Percentiles rank a stretch among this genome's conserved stretches.
These are phyloP conservation scores for Polypterus bichir DNA, from an alignment of 2,113 vertebrate genomes.

Conservation along the genomic window DNA sequence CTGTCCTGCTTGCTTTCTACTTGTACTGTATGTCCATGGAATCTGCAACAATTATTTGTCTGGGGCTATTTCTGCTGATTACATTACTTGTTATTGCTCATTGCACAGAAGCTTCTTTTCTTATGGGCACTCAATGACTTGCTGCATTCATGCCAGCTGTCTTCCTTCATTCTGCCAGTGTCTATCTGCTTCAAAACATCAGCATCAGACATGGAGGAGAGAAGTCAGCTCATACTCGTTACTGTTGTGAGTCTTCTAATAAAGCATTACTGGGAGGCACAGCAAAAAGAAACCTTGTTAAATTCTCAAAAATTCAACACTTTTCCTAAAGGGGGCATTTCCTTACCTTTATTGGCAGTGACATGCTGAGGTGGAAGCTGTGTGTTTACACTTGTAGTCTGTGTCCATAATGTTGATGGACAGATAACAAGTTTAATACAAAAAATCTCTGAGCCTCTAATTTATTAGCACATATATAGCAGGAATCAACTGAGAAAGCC, in stretches of 20 bases:
- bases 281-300: neutral
- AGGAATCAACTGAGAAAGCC: too few relatives aligned
- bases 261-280: neutral
- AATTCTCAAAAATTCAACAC: neutral
- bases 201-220: neutral
- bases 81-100: conserved; percentile 14
- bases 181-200: neutral
- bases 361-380: too few relatives aligned
- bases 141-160: conserved; percentile 10
- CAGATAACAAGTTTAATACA: neutral
- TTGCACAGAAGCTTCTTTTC: conserved; percentile 6
- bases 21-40: too few relatives aligned
- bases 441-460: too few relatives aligned
- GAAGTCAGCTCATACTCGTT: neutral
- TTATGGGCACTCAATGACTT: conserved; percentile 13
- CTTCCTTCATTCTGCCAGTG: conserved; percentile 1
- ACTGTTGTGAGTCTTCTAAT: neutral
- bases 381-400: neutral
- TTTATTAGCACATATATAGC: too few relatives aligned
- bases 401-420: neutral
- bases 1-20: too few relatives aligned
- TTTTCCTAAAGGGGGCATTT: neutral
- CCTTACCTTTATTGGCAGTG: too few relatives aligned
- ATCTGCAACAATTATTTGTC: conserved; percentile 2
- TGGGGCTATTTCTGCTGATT: conserved; percentile 5